Evolutionary conservation across 2,888 invertebrate genomes (phyloP).

Genomic region (Diogma glabrata): DNA sequence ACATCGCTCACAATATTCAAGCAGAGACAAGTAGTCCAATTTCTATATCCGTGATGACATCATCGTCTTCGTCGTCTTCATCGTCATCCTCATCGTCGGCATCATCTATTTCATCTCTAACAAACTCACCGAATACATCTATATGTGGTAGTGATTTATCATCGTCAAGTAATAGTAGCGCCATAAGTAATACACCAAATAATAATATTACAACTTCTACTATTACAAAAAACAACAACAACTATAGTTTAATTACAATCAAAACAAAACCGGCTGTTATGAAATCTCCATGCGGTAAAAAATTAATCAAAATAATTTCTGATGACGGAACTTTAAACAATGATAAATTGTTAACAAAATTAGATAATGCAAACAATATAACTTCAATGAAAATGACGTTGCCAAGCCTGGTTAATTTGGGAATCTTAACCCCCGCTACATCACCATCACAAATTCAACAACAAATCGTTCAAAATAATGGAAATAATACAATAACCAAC

Average conservation of each 20-base stretch:
- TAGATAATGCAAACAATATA: slow-evolving; percentile 1
- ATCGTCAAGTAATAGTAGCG: slow-evolving; percentile 31
- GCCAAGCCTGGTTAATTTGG: slow-evolving; percentile 37
- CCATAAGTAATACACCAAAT: slow-evolving; percentile 17
- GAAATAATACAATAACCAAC: slow-evolving; percentile 19
- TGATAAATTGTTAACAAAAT: slow-evolving; percentile 6
- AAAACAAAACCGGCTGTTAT: slow-evolving; percentile 8
- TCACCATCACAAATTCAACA: slow-evolving; percentile 33
- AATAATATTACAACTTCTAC: slow-evolving; percentile 6
- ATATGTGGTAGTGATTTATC: slow-evolving; percentile 8
- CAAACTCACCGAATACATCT: slow-evolving; percentile 34
- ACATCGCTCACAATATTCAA: slow-evolving; percentile 33
- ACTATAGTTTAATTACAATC: slow-evolving; percentile 5
- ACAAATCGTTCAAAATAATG: slow-evolving; percentile 19
- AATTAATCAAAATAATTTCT: slow-evolving; percentile 3
- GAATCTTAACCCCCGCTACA: slow-evolving; percentile 41
- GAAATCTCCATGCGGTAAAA: slow-evolving; percentile 6
- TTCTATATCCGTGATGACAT: slow-evolving; percentile 10
- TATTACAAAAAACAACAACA: slow-evolving; percentile 6
- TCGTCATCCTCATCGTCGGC: slow-evolving; percentile 25
- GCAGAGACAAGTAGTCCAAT: slow-evolving; percentile 23
- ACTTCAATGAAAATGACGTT: slow-evolving; percentile 29
- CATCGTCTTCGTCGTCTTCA: slow-evolving; percentile 14
- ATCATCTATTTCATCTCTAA: slow-evolving; percentile 34
- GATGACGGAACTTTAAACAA: background rate